These are phyloP conservation scores for Nemotelus pantherinus DNA, from an alignment of 2,888 invertebrate genomes.

Conservation along the genomic window DNA sequence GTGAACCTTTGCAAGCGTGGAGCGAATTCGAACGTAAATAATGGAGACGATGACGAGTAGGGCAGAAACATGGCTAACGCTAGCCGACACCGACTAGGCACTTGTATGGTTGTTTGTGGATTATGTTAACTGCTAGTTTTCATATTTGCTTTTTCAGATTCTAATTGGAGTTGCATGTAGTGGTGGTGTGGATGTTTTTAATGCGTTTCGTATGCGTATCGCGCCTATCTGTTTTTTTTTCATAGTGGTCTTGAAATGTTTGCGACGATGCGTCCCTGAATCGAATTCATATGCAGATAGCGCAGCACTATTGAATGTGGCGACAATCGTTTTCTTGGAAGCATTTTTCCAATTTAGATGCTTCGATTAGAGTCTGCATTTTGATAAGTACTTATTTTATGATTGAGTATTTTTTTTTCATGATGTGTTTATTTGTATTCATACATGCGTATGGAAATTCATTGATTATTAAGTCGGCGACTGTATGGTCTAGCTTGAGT, in stretches of 20 bases:
- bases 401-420: not conserved
- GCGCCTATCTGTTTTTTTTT: constrained; percentile 9
- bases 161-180: constrained; percentile 22
- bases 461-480: too few species aligned
- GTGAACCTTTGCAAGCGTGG: constrained; percentile 36
- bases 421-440: not conserved
- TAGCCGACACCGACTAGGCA: not conserved
- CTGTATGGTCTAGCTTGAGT: too few species aligned
- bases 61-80: not conserved
- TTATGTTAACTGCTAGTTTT: constrained; percentile 18
- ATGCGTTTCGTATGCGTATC: constrained; percentile 21
- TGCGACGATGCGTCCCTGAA: constrained; percentile 33
- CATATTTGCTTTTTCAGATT: constrained; percentile 24
- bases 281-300: constrained; percentile 37
- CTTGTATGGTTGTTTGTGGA: constrained; percentile 19
- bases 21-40: not conserved
- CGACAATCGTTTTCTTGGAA: constrained; percentile 34
- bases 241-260: constrained; percentile 23
- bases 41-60: not conserved
- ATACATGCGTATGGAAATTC: too few species aligned
- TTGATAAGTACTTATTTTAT: not conserved
- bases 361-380: constrained; percentile 11
- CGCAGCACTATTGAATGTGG: constrained; percentile 19
- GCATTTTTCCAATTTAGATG: constrained; percentile 5
- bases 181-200: constrained; percentile 10